Evolutionary conservation across 2,888 invertebrate species (phyloP), one percentile per base, ranked within the genome.

Genomic region (Neoascia interrupta): DNA sequence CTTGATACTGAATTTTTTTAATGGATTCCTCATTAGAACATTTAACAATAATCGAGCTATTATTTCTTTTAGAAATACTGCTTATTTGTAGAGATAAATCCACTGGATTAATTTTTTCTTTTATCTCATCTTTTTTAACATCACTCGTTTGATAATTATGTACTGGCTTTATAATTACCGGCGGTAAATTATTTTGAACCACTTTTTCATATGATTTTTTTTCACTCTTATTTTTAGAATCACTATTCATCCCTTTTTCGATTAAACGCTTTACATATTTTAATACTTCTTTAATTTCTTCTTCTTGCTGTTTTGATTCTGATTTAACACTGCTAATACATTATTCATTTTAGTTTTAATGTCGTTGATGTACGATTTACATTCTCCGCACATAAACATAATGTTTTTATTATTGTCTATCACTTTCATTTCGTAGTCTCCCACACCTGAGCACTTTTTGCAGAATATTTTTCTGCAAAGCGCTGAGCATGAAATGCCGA

Each of bases 1-100:
- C 34, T 63, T 63, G 31, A 39, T 6, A 41, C 19, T 63, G 28
- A n/a, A 63, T 51, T 21, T 34, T 60, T 58, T 58, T 28, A 5
- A n/a, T 11, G 5, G 37, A 49, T 61, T 61, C 37, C 13, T 61
- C 26, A 37, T 39, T 49, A 3, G n/a, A n/a, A 39, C 61, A 61
- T 37, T 16, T 26, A 11, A 61, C 49, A 1, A 28, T 26, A 16
- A 61, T 18, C 18, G 37, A 1, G 6, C 47, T 31, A 31, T 58
- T 18, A 23, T 43, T 58, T n/a, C 58, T 43, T 21, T 47, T 47
- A 37, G 16, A 49, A n/a, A n/a, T n/a, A n/a, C n/a, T n/a, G n/a
- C n/a, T n/a, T n/a, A n/a, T n/a, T n/a, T n/a, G n/a, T n/a, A n/a
- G n/a, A n/a, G n/a, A n/a, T n/a, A n/a, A n/a, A n/a, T n/a, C n/a